Evolutionary conservation across 2,888 invertebrate genomes (phyloP).

Genomic region (Baronia brevicornis): DNA sequence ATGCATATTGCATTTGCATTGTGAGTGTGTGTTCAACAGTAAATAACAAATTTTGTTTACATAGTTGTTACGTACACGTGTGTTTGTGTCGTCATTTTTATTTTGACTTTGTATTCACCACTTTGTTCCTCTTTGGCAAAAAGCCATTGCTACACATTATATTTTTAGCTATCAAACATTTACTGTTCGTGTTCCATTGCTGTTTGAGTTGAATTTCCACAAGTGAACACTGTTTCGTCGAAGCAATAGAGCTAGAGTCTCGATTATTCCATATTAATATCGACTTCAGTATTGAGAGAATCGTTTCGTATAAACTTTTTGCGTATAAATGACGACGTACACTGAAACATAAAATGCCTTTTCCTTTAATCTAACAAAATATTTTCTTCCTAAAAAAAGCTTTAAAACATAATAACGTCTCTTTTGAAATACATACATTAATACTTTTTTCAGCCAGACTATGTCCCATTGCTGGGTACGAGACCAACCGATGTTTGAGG

Average conservation of each 20-base stretch:
- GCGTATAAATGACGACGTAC: slow-evolving; percentile 5
- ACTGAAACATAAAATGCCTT: no score
- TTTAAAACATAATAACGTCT: no score
- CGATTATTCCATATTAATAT: neutral
- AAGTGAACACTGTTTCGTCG: neutral
- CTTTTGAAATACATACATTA: no score
- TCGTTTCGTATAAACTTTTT: slow-evolving; percentile 2
- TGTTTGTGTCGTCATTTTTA: slow-evolving; percentile 15
- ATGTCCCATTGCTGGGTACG: no score
- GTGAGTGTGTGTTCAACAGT: slow-evolving; percentile 15
- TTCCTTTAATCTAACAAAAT: no score
- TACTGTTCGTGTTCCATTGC: slow-evolving; percentile 1
- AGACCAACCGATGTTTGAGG: no score
- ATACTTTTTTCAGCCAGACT: no score
- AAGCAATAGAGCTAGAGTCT: neutral
- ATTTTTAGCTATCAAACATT: neutral
- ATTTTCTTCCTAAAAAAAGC: no score
- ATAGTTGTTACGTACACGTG: no score
- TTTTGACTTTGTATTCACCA: slow-evolving; percentile 22
- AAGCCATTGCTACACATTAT: slow-evolving; percentile 30
- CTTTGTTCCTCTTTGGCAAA: slow-evolving; percentile 54
- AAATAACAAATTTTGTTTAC: slow-evolving; percentile 18
- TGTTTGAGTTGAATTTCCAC: neutral
- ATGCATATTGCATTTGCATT: no score
- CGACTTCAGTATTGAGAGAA: neutral